Evolutionary conservation across 2,888 invertebrate genomes (phyloP), one percentile per base, ranked within the genome.

Genomic region (Ichneumoninae sp.): DNA sequence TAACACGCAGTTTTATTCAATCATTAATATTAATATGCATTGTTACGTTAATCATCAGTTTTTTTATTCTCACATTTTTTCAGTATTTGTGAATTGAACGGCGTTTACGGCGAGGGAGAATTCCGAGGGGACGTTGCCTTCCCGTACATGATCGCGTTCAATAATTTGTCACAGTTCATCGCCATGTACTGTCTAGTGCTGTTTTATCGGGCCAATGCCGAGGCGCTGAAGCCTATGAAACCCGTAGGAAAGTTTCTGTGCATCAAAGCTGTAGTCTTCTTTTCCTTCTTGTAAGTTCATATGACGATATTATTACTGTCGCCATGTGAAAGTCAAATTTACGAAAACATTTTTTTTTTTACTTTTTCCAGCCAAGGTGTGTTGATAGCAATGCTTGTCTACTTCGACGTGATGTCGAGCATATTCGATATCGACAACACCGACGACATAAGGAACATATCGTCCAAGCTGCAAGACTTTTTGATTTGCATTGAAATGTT

Each of bases 401-500:
- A 97, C 93, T 96, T 96, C 88, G 96, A 96, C 68, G 96, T 97
- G 47, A 97, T 99, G 92, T 96, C 96, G 82, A 95, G 96, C 87
- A 96, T 96, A 89, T 97, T 97, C 93, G 96, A 96, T 85, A 95
- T 96, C 71, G 95, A 96, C 78, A 96, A 96, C 89, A 94, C 95
- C 78, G 95, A 96, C 85, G 95, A 95, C 87, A 95, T 96, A 82
- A 96, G 96, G 91, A 96, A 96, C 90, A 96, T 98, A 91, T 97
- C 98, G 77, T 97, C 97, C 74, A 96, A 97, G 93, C 93, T 98
- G 87, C 95, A 98, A 97, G 98, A 99, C 94, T 98, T 99, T 94
- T 94, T 98, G 79, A 98, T 99, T 88, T 99, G 99, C 93, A 98
- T 99, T 91, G 99, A 99, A 95, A 99, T 99, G 99, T 98, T 99